Base-by-base conservation (phyloP, 2,797 vertebrate species). In the Microctenopoma stevenorrisi region DNA sequence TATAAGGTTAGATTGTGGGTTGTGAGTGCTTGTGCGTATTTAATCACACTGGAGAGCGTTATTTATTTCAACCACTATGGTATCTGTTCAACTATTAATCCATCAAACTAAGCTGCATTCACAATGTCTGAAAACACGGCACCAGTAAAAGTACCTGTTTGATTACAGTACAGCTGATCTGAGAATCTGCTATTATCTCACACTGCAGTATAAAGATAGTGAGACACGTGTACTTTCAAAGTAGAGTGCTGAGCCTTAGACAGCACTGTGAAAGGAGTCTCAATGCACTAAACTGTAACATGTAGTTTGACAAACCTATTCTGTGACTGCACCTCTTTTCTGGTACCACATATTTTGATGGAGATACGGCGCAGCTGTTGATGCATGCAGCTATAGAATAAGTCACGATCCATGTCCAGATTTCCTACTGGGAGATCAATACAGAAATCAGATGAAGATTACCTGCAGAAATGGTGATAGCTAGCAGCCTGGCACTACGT, bases 1-100 rank as follows among this genome's bases (percentile, higher is more conserved):
- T 46, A 46, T 9, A 62, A 43, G 64, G 60, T 77, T 28, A 49
- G 68, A 13, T 33, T 79, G 48, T 74, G 65, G 30, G 30, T 72
- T 69, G 44, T 35, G 48, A 33, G 35, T 62, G 4, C 49, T 14
- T 22, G 46, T 70, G 22, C 48, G 46, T 64, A 26, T 68, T 67
- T 74, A 69, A 65, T 83, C 25, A 11, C 62, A 52, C 10, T 10
- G 11, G 13, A 37, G 38, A 14, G 13, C 12, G 5, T 0, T n/a
- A 10, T 46, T 46, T 37, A 16, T 28, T 25, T 42, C 7, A 14
- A 7, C 3, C 0, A 47, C 38, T 13, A 40, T 3, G 38, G 10
- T 40, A 15, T 42, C 14, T 42, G 15, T 15, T 42, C 43, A n/a
- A 25, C 11, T 5, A 38, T 40, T 30, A 28, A 44, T 37, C 44